phyloP scores from a whole-genome alignment of 2,113 vertebrate genomes.

The Neofelis nebulosa region DNA sequence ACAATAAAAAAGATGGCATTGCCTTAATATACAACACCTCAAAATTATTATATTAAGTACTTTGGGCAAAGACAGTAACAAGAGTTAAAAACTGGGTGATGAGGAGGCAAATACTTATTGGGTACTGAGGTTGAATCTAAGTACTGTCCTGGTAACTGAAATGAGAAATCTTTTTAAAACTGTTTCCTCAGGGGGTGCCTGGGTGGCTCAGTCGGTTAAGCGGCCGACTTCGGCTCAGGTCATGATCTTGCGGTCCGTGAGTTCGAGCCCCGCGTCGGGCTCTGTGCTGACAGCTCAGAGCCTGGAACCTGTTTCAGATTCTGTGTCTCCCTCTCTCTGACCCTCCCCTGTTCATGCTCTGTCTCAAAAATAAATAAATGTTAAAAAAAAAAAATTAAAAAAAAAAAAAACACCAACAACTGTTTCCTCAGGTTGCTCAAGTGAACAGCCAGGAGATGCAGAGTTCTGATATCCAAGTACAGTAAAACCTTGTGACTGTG shows the following conservation, averaged over 20 bases:
- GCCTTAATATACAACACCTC: not conserved
- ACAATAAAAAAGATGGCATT: constrained; percentile 5
- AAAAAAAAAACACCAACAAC: not conserved
- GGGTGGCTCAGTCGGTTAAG: too few species aligned
- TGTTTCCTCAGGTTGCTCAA: not conserved
- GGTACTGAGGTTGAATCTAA: not conserved
- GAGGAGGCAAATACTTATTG: not conserved
- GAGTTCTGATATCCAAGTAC: not conserved
- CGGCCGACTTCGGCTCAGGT: too few species aligned
- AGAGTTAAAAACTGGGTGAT: not conserved
- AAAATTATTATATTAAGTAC: not conserved
- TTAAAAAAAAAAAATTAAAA: too few species aligned
- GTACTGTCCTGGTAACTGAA: not conserved
- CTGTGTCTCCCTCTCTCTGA: too few species aligned
- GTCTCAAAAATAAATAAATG: too few species aligned
- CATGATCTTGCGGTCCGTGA: too few species aligned
- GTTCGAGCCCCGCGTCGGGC: too few species aligned
- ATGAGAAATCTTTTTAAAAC: not conserved
- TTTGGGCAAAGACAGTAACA: not conserved
- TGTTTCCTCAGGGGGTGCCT: not conserved
- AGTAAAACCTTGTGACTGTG: too few species aligned
- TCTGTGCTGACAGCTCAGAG: too few species aligned
- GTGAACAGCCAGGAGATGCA: not conserved
- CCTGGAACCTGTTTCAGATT: too few species aligned
- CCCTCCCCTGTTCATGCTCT: too few species aligned